Percentiles rank a stretch among this genome's conserved stretches.
Conservation (phyloP, 2,113 vertebrate species). For the Prochilodus magdalenae region DNA sequence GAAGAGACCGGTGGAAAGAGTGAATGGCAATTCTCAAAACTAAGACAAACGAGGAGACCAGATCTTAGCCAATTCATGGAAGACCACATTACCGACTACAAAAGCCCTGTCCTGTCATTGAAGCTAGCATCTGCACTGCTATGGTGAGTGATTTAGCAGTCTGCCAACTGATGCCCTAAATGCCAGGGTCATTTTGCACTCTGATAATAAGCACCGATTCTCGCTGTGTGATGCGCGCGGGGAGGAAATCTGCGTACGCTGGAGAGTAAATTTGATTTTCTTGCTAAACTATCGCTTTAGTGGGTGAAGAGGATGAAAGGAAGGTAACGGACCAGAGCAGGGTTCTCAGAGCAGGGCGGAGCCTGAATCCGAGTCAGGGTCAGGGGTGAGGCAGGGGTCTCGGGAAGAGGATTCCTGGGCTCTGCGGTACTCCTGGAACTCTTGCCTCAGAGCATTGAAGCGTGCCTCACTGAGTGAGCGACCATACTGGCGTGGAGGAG, state of each 20-base stretch:
- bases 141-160: no score
- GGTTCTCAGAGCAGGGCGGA: constrained; percentile 76
- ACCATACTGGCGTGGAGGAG: constrained; percentile 59
- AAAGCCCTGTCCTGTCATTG: no score
- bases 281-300: background rate
- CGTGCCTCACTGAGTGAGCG: constrained; percentile 77
- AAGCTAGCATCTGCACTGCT: no score
- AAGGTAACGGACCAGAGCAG: constrained; percentile 64
- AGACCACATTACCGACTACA: no score
- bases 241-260: background rate
- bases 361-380: constrained; percentile 71
- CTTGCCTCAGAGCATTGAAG: constrained; percentile 78
- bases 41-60: no score
- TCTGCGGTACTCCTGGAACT: constrained; percentile 77
- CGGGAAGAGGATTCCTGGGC: constrained; percentile 66
- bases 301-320: background rate
- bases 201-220: no score
- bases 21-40: no score
- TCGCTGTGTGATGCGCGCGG: no score
- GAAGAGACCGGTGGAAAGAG: no score
- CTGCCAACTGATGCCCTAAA: no score
- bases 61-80: no score
- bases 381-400: constrained; percentile 58
- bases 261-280: background rate
- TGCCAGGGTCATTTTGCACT: no score